Percentiles rank a stretch among this genome's conserved stretches.
Evolutionary conservation across 2,797 vertebrate genomes (phyloP).

Genomic region (Pseudochirops cupreus): DNA sequence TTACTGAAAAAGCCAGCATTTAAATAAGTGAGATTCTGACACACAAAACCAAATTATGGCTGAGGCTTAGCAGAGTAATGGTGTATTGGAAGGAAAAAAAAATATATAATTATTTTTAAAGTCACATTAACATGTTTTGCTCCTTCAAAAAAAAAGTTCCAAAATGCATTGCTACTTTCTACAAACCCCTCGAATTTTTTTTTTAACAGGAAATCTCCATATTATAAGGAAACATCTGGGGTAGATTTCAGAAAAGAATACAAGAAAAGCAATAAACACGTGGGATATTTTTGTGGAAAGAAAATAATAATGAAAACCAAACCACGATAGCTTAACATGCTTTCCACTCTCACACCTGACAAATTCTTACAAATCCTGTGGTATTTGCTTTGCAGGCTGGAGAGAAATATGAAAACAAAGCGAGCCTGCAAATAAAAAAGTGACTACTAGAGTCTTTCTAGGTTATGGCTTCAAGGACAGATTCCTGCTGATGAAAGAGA

Average conservation of each 20-base stretch:
- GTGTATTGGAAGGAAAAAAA: not conserved
- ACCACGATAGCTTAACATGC: slow-evolving; percentile 1
- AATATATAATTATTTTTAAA: not conserved
- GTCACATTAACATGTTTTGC: not conserved
- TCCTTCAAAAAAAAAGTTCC: not conserved
- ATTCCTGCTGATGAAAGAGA: not conserved
- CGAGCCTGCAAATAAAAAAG: not conserved
- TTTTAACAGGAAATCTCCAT: slow-evolving; percentile 69
- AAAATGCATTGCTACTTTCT: slow-evolving; percentile 40
- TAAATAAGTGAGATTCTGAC: not conserved
- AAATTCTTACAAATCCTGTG: slow-evolving; percentile 18
- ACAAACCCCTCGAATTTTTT: slow-evolving; percentile 62
- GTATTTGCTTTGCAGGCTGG: not conserved
- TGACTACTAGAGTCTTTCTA: not conserved
- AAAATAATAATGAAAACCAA: slow-evolving; percentile 61
- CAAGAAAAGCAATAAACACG: not conserved
- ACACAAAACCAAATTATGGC: not conserved
- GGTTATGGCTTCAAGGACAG: not conserved
- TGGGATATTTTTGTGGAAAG: slow-evolving; percentile 4
- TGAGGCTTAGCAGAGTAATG: not conserved
- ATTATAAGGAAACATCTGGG: slow-evolving; percentile 70
- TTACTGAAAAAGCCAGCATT: not conserved
- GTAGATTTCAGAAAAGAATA: slow-evolving; percentile 39
- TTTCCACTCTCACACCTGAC: slow-evolving; percentile 51
- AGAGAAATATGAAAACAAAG: not conserved